Conservation (phyloP, 2,797 vertebrate genomes). For the Sebastes hubbsi region DNA sequence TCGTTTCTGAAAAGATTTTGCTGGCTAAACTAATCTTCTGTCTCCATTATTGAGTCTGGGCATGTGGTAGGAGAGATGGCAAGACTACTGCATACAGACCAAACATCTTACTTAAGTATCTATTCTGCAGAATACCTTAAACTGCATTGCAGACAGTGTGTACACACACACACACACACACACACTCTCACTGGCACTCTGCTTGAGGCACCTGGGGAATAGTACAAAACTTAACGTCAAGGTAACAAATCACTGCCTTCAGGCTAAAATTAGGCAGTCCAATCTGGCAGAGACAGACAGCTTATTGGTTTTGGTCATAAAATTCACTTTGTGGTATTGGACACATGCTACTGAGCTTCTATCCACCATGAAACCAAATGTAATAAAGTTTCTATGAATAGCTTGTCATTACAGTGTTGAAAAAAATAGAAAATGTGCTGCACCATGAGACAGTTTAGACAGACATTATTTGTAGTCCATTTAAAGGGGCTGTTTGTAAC, state of each 20-base stretch:
- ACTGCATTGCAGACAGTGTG: slow-evolving; percentile 60
- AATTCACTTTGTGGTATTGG: slow-evolving; percentile 50
- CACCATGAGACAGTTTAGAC: background rate
- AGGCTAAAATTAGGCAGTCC: slow-evolving; percentile 53
- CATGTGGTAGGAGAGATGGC: background rate
- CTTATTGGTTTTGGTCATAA: slow-evolving; percentile 41
- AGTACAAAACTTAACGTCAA: slow-evolving; percentile 62
- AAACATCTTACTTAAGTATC: slow-evolving; percentile 1
- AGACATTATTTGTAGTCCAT: background rate
- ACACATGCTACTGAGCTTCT: slow-evolving; percentile 31
- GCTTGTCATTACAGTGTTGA: slow-evolving; percentile 4
- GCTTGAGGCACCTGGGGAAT: slow-evolving; percentile 53
- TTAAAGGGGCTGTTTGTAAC: background rate
- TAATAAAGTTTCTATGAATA: slow-evolving; percentile 50
- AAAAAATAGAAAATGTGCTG: background rate
- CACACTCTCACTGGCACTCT: slow-evolving; percentile 24
- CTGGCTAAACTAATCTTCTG: background rate
- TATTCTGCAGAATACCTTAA: slow-evolving; percentile 37
- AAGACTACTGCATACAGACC: background rate
- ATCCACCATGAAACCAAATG: slow-evolving; percentile 49
- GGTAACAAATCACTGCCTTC: slow-evolving; percentile 70
- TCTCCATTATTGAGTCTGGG: background rate
- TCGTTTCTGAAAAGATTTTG: background rate
- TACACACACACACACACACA: slow-evolving; percentile 4
- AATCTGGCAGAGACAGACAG: slow-evolving; percentile 52